These are phyloP conservation scores for Selene dorsalis DNA, from an alignment of 2,797 vertebrate species.

Conservation along the genomic window DNA sequence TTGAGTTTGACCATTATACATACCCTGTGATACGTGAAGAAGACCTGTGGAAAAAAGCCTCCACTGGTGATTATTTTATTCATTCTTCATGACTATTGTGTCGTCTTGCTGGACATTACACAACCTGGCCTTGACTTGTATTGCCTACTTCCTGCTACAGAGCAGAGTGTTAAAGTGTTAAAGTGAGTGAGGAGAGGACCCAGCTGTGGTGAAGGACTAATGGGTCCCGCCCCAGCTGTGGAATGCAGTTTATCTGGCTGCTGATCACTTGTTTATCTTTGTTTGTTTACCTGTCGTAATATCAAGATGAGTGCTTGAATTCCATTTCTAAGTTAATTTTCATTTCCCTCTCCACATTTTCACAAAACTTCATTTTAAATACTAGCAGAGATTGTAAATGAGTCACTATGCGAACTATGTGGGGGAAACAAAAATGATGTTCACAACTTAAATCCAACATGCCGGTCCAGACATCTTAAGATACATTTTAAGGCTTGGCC, in stretches of 20 bases:
- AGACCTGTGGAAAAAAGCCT: neutral
- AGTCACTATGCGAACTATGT: neutral
- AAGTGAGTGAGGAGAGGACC: neutral
- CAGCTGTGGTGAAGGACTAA: constrained; percentile 6
- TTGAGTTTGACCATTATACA: too few relatives aligned
- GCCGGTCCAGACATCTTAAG: neutral
- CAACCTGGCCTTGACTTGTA: neutral
- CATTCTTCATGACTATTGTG: neutral
- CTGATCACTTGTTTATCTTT: constrained; percentile 52
- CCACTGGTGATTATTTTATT: neutral
- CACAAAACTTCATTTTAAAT: constrained; percentile 14
- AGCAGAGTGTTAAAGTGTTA: constrained; percentile 8
- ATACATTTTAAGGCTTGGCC: neutral
- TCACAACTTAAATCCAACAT: neutral
- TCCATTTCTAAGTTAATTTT: constrained; percentile 4
- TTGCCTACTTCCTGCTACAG: constrained; percentile 6
- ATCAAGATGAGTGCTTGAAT: neutral
- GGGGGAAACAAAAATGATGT: too few relatives aligned
- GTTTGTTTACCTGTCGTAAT: constrained; percentile 55
- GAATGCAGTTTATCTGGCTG: constrained; percentile 60
- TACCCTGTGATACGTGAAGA: neutral
- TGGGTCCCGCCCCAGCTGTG: constrained; percentile 43
- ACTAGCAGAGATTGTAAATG: neutral
- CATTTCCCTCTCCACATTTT: constrained; percentile 17
- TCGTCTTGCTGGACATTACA: neutral